Percentiles rank a stretch among this genome's conserved stretches.
Evolutionary conservation across 2,888 invertebrate genomes (phyloP).

Genomic region (Acrocyrtus sp.): DNA sequence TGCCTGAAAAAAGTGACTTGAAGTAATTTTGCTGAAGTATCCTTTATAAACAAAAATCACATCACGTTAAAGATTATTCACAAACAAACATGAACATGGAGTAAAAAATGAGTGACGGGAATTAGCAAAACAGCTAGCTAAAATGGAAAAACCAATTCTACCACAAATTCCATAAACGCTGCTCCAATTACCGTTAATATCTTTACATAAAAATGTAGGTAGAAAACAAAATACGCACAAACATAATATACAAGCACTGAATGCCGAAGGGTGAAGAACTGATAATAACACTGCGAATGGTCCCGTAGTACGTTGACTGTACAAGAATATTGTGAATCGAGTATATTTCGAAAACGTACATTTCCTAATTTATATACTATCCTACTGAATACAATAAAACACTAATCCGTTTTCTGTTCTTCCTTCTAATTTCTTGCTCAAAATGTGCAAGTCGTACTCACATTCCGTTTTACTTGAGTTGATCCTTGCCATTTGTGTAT

Average conservation of each 20-base stretch:
- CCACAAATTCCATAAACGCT: neutral
- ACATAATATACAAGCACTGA: neutral
- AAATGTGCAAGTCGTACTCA: no score
- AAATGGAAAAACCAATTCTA: neutral
- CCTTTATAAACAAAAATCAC: no score
- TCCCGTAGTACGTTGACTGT: constrained; percentile 49
- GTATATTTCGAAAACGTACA: neutral
- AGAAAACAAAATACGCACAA: neutral
- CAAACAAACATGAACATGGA: neutral
- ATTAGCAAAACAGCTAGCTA: neutral
- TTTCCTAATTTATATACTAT: neutral
- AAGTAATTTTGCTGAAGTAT: neutral
- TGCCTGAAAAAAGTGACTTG: neutral
- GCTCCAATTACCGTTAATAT: no score
- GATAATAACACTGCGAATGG: constrained; percentile 63
- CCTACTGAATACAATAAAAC: neutral
- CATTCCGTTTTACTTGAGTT: no score
- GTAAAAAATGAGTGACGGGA: neutral
- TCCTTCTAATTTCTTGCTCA: no score
- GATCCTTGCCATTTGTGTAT: neutral
- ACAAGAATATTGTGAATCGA: no score
- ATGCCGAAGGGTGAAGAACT: constrained; percentile 16
- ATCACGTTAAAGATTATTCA: no score
- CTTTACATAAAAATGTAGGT: neutral
- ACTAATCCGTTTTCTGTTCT: no score